Conservation (phyloP, 2,797 vertebrate genomes). For the Enteromius viviparus region DNA sequence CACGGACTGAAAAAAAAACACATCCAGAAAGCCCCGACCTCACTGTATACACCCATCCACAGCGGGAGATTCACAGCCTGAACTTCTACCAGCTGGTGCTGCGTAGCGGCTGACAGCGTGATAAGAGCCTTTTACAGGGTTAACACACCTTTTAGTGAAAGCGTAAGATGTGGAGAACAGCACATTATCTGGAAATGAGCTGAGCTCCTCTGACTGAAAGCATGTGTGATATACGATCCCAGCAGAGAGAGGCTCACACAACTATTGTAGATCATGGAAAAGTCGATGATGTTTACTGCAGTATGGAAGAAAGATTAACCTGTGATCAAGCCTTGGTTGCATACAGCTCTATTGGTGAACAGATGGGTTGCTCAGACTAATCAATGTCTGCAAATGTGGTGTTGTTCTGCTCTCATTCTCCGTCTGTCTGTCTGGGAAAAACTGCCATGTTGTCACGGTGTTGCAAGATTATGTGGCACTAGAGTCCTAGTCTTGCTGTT, state of each 20-base stretch:
- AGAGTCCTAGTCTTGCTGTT: neutral
- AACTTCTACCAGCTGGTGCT: conserved; percentile 36
- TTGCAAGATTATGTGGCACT: conserved; percentile 1
- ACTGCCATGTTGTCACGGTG: neutral
- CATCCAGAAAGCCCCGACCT: conserved; percentile 34
- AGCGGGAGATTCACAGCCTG: conserved; percentile 37
- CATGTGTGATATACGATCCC: conserved; percentile 44
- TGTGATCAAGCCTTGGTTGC: neutral
- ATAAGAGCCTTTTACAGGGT: conserved; percentile 12
- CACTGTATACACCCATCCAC: conserved; percentile 44
- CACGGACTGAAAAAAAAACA: conserved; percentile 35
- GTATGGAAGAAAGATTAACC: conserved; percentile 19
- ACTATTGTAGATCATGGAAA: conserved; percentile 30
- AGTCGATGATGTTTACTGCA: neutral
- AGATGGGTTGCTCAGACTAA: neutral
- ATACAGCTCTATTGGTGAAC: neutral
- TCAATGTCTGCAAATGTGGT: conserved; percentile 1
- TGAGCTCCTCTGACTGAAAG: conserved; percentile 28
- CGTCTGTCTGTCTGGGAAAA: conserved; percentile 8
- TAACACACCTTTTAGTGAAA: conserved; percentile 26
- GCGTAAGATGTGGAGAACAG: neutral
- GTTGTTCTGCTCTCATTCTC: neutral
- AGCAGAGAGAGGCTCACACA: conserved; percentile 10
- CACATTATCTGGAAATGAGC: conserved; percentile 27
- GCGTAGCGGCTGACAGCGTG: conserved; percentile 31